Percentiles rank a stretch among this genome's conserved stretches.
Evolutionary conservation across 2,113 vertebrate species (phyloP).

Genomic region (Tragelaphus strepsiceros): DNA sequence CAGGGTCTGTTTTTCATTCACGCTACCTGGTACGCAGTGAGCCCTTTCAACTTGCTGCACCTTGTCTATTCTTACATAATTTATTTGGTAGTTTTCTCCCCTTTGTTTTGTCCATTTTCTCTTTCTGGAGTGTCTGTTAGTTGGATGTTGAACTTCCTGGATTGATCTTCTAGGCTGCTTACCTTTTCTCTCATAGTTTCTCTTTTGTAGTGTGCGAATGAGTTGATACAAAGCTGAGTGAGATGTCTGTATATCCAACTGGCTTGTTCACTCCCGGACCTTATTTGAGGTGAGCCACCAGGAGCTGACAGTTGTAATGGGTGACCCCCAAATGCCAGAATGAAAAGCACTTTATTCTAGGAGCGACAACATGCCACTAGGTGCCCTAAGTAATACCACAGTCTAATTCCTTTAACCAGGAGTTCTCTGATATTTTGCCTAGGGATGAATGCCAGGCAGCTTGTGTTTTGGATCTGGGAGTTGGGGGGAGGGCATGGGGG

Average conservation of each 20-base stretch:
- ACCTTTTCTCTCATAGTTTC: constrained; percentile 24
- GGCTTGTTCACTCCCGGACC: background rate
- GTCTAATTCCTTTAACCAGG: constrained; percentile 17
- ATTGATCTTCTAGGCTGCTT: background rate
- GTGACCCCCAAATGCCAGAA: background rate
- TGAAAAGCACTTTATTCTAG: background rate
- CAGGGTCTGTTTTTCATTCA: constrained; percentile 22
- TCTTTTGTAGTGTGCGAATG: background rate
- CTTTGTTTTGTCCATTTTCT: constrained; percentile 32
- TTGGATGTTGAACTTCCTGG: background rate
- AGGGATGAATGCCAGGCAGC: background rate
- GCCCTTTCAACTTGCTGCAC: background rate
- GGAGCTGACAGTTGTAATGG: background rate
- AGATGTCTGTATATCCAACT: background rate
- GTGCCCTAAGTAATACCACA: background rate
- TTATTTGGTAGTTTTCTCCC: constrained; percentile 2
- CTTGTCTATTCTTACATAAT: background rate
- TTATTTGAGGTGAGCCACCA: constrained; percentile 24
- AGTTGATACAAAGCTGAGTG: background rate
- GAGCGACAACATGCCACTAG: background rate
- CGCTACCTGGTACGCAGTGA: background rate
- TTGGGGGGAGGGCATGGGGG: background rate
- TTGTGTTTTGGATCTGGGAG: background rate
- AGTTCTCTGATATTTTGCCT: constrained; percentile 41
- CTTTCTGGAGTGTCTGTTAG: background rate